Evolutionary conservation across 2,888 invertebrate species (phyloP), one percentile per base, ranked within the genome.

Genomic region (Eristalis arbustorum): DNA sequence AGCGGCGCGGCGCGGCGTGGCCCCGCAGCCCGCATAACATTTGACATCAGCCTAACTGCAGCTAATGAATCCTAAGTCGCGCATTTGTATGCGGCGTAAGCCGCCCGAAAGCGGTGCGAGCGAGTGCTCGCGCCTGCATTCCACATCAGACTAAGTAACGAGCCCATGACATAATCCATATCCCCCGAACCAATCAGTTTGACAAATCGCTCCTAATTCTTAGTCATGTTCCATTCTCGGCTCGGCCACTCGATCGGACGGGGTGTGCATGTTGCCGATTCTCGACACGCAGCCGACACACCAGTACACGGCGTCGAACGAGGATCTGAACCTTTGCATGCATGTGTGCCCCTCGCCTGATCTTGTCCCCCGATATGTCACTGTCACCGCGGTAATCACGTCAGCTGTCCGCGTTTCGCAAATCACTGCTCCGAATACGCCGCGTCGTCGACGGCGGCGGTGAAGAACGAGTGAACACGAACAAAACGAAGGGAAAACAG

Each of bases 371-470:
- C 49, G n/a, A 61, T 78, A 40, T 68, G 71, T 80, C 56, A 74
- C 69, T 66, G 82, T 49, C 74, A 74, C 69, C 71, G 67, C 76
- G 66, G 77, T 81, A 85, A 78, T 83, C 62, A 56, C 78, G 74
- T 87, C 85, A 83, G 57, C 75, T 87, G 83, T 87, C 74, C 73
- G 62, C 82, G 69, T 82, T 82, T 78, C 82, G 82, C 85, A 87
- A 87, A 85, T 82, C 85, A 85, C 82, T 81, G 72, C 49, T 72
- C 75, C 72, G 75, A 84, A 81, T 76, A 80, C 59, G 5, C 23
- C 1, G 4, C n/a, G 22, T 10, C 22, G 59, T n/a, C n/a, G n/a
- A n/a, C n/a, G n/a, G n/a, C 23, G 11, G 22, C 0, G 59, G 18
- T 11, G 59, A 22, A 3, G 22, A 59, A 14, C 23, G 23, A 31